phyloP scores from a whole-genome alignment of 2,888 invertebrate species.

The Tridacna gigas region DNA sequence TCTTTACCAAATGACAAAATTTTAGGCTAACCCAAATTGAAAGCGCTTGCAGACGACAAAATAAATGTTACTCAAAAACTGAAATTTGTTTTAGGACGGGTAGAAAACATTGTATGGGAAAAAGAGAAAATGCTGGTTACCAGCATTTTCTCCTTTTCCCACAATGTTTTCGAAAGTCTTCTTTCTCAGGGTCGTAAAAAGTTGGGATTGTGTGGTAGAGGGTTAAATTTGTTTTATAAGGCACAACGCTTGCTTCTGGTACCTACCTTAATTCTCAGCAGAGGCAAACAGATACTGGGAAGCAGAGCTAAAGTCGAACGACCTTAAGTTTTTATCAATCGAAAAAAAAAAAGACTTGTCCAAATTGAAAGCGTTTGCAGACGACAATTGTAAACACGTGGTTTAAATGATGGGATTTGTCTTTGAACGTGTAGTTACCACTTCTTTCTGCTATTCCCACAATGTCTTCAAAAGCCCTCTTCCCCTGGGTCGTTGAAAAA shows the following conservation, averaged over 20 bases:
- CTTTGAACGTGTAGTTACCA: too few species aligned
- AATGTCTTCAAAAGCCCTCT: neutral
- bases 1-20: too few species aligned
- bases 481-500: neutral
- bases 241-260: too few species aligned
- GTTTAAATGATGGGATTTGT: too few species aligned
- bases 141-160: conserved; percentile 1
- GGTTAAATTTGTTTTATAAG: too few species aligned
- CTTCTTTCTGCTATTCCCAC: neutral
- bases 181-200: neutral
- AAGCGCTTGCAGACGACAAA: neutral
- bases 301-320: too few species aligned
- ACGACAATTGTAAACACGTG: too few species aligned
- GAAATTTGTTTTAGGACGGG: neutral
- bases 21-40: neutral
- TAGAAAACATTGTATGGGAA: neutral
- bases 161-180: neutral
- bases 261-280: too few species aligned
- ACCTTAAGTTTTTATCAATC: too few species aligned
- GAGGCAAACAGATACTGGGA: too few species aligned
- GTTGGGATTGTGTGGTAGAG: neutral
- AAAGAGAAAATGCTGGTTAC: neutral
- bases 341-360: too few species aligned
- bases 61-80: neutral
- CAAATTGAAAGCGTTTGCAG: neutral